Conservation (phyloP, 2,888 invertebrate genomes). For the Eupithecia subfuscata region DNA sequence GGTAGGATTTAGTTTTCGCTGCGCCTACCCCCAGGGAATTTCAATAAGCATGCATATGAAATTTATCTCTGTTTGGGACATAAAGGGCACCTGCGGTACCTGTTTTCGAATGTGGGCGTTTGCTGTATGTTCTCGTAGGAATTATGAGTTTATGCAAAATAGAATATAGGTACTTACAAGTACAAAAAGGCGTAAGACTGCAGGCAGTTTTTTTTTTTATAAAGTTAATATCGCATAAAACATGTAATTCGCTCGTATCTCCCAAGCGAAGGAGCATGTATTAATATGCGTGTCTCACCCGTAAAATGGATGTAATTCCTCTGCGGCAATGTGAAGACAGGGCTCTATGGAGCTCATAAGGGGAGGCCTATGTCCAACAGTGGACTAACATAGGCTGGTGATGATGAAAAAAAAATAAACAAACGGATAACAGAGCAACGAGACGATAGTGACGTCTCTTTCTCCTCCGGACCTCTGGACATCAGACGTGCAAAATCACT, state of each 20-base stretch:
- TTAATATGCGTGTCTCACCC: slow-evolving; percentile 9
- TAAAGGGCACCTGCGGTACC: slow-evolving; percentile 30
- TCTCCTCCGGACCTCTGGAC: no score
- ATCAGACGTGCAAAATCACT: no score
- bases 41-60: slow-evolving; percentile 39
- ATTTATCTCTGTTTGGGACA: slow-evolving; percentile 28
- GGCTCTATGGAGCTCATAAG: no score
- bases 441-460: no score
- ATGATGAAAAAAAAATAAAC: no score
- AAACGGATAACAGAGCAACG: no score
- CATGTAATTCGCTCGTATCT: slow-evolving; percentile 15
- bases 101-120: not conserved
- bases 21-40: slow-evolving; percentile 27
- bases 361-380: no score
- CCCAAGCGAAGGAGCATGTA: not conserved
- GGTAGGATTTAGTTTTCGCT: slow-evolving; percentile 43
- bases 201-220: slow-evolving; percentile 9
- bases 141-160: not conserved
- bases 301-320: slow-evolving; percentile 11
- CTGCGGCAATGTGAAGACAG: no score
- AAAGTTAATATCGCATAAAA: slow-evolving; percentile 17
- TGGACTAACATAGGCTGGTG: no score
- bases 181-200: no score
- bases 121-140: not conserved
- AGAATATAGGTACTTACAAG: no score